Evolutionary conservation across 2,888 invertebrate species (phyloP).

Genomic region (Gasteruption jaculator): DNA sequence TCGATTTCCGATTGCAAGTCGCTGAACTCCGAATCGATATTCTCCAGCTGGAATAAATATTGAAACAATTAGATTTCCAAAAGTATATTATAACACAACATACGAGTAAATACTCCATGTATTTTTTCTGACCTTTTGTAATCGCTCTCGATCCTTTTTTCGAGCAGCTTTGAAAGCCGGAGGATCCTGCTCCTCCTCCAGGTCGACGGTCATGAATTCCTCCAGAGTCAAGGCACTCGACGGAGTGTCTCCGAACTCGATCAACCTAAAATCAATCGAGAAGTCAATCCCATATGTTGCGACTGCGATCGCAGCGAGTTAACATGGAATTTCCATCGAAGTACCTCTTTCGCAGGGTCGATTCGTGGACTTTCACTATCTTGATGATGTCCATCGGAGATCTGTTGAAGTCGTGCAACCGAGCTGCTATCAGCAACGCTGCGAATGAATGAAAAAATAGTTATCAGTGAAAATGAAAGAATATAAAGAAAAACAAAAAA

Average conservation of each 20-base stretch:
- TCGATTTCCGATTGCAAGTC: constrained; percentile 86
- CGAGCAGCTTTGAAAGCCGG: constrained; percentile 91
- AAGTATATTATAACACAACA: constrained; percentile 4
- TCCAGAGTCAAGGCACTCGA: constrained; percentile 91
- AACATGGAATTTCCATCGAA: background rate
- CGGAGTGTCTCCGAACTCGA: constrained; percentile 96
- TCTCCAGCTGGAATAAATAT: constrained; percentile 38
- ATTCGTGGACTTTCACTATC: constrained; percentile 93
- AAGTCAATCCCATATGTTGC: constrained; percentile 1
- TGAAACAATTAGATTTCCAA: constrained; percentile 17
- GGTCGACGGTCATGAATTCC: constrained; percentile 94
- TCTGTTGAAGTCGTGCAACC: constrained; percentile 87
- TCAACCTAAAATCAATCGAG: constrained; percentile 55
- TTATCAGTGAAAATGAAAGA: background rate
- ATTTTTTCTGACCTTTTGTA: constrained; percentile 64
- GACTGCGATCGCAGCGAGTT: background rate
- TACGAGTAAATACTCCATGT: constrained; percentile 24
- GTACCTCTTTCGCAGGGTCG: constrained; percentile 81
- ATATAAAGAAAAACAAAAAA: constrained; percentile 1
- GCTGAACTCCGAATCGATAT: constrained; percentile 58
- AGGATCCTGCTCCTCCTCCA: constrained; percentile 95
- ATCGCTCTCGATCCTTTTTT: constrained; percentile 79
- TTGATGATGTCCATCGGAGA: constrained; percentile 84
- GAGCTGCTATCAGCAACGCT: constrained; percentile 91
- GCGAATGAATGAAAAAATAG: constrained; percentile 34